Conservation (phyloP, 2,113 vertebrate genomes). For the Microtus montanus region DNA sequence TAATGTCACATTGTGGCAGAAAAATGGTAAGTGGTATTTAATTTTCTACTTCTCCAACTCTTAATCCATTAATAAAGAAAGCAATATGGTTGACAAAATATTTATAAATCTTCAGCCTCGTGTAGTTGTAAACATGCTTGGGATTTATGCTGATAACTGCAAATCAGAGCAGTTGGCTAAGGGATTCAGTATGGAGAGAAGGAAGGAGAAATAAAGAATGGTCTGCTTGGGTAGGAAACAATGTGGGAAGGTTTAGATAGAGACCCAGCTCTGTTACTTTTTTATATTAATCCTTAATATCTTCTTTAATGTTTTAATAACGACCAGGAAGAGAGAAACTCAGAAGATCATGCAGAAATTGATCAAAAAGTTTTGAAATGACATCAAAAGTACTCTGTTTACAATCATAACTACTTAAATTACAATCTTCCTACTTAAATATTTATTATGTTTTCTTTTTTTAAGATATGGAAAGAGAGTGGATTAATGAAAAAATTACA, state of each 20-base stretch:
- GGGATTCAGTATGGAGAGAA: background rate
- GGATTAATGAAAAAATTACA: background rate
- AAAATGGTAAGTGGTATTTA: background rate
- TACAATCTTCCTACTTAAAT: background rate
- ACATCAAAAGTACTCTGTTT: background rate
- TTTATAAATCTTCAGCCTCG: background rate
- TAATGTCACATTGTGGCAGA: background rate
- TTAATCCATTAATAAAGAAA: background rate
- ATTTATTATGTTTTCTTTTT: background rate
- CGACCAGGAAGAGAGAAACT: background rate
- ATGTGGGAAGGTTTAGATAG: background rate
- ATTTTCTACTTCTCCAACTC: background rate
- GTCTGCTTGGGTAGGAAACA: accelerated
- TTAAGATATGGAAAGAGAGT: background rate
- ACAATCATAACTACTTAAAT: no score
- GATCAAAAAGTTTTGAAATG: background rate
- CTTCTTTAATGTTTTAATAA: background rate
- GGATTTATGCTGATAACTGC: accelerated
- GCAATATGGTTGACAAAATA: background rate
- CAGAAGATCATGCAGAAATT: background rate
- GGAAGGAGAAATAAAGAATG: background rate
- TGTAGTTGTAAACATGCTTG: background rate
- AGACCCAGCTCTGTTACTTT: accelerated
- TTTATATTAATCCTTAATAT: background rate
- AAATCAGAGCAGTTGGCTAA: background rate